Base-by-base conservation (phyloP, 2,888 invertebrate species). In the Apamea epomidion region DNA sequence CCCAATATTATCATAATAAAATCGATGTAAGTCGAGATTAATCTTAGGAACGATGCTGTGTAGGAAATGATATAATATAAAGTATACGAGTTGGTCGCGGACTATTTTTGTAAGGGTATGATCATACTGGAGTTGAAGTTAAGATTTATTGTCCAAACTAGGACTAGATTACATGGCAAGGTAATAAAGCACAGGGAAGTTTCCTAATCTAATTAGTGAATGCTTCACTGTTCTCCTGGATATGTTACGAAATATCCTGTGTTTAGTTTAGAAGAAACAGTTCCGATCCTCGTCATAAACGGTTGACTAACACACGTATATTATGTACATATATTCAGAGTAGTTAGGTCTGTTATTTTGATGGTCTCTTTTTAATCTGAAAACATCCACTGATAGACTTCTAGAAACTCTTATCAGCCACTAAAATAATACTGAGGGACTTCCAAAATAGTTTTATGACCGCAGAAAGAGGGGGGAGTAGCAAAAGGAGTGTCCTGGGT, bases 61-160 rank as follows among this genome's bases (percentile, higher is more conserved):
- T 76, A 82, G 88, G 85, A 86, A 86, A 87, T 78, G 72, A 48
- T 70, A 75, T 77, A 74, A 65, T 78, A 86, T 84, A 84, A 84
- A 87, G 54, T 71, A 76, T 74, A 81, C 58, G 68, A 77, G 48
- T 72, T 48, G 74, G 71, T 70, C 76, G 76, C 78, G 42, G 29
- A 65, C 54, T 76, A 77, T 85, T 81, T 82, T 76, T 81, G 18
- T 85, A 78, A 87, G 16, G 81, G 0, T 10, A 1, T 8, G 32
- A 25, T 0, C 58, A 68, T n/a, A 60, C 10, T 78, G 65, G 25
- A 65, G 65, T 12, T 65, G 25, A 37, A 32, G 18, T 16, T 12
- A 58, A 60, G n/a, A 60, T 60, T n/a, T 60, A n/a, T n/a, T 60
- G n/a, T n/a, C n/a, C 58, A 60, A 60, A 60, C 14, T 60, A 5